Percentiles rank a stretch among this genome's conserved stretches.
phyloP scores from a whole-genome alignment of 2,888 invertebrate genomes.

The Gymnoscelis rufifasciata region DNA sequence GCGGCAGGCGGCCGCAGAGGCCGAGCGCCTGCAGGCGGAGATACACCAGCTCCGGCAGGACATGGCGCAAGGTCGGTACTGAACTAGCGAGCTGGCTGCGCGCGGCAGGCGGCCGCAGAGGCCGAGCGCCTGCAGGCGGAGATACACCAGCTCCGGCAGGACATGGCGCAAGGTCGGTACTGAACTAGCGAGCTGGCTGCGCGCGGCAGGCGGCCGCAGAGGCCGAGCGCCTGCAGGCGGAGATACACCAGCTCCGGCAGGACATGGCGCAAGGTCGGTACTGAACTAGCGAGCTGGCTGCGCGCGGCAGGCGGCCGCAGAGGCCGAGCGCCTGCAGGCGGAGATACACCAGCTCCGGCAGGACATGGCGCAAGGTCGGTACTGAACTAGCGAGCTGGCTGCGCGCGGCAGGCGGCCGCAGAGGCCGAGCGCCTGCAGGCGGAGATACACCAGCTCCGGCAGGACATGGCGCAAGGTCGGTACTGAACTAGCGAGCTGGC shows the following conservation, averaged over 20 bases:
- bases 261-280: conserved; percentile 32
- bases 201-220: conserved; percentile 53
- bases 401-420: conserved; percentile 56
- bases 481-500: conserved; percentile 73
- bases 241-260: conserved; percentile 64
- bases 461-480: conserved; percentile 23
- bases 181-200: conserved; percentile 40
- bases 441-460: conserved; percentile 71
- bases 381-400: conserved; percentile 41
- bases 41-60: conserved; percentile 57
- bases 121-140: conserved; percentile 77
- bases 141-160: conserved; percentile 58
- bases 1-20: conserved; percentile 51
- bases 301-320: conserved; percentile 54
- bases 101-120: conserved; percentile 52
- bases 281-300: conserved; percentile 38
- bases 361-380: conserved; percentile 24
- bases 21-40: conserved; percentile 77
- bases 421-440: conserved; percentile 69
- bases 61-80: conserved; percentile 32
- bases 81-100: conserved; percentile 41
- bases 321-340: conserved; percentile 71
- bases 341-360: conserved; percentile 70
- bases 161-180: conserved; percentile 32
- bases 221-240: conserved; percentile 75